These are phyloP conservation scores for Himantopus leucocephalus DNA, from an alignment of 2,113 vertebrate species.

Conservation along the genomic window DNA sequence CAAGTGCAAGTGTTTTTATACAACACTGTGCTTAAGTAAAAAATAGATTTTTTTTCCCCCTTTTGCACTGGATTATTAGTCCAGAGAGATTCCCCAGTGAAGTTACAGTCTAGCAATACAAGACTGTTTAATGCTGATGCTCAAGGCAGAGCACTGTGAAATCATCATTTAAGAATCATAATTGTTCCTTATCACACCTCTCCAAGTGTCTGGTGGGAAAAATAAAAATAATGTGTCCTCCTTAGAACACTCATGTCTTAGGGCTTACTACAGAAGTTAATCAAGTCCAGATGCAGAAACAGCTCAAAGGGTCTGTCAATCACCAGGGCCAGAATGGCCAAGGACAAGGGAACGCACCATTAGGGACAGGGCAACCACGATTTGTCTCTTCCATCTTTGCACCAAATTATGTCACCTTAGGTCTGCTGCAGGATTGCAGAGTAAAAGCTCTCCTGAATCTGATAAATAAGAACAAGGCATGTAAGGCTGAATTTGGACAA, in stretches of 20 bases:
- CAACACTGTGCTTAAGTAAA: background rate
- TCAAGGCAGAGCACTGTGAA: background rate
- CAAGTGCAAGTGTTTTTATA: background rate
- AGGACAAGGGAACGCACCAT: background rate
- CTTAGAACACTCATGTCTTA: background rate
- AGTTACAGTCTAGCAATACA: background rate
- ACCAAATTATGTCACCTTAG: background rate
- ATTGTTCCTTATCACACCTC: background rate
- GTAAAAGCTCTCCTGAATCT: background rate
- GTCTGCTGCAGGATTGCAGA: background rate
- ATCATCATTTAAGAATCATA: background rate
- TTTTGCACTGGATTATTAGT: background rate
- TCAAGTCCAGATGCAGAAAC: background rate
- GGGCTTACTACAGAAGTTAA: background rate
- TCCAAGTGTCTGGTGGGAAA: background rate
- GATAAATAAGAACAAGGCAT: background rate
- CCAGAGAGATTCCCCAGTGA: background rate
- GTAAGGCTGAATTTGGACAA: background rate
- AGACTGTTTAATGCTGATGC: background rate
- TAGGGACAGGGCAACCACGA: background rate
- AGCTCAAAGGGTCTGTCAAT: background rate
- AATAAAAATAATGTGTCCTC: background rate
- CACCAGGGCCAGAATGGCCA: background rate
- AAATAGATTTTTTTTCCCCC: background rate
- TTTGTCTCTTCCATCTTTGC: background rate